Conservation (phyloP, 2,797 vertebrate genomes). For the Heteromormyrus szaboi region DNA sequence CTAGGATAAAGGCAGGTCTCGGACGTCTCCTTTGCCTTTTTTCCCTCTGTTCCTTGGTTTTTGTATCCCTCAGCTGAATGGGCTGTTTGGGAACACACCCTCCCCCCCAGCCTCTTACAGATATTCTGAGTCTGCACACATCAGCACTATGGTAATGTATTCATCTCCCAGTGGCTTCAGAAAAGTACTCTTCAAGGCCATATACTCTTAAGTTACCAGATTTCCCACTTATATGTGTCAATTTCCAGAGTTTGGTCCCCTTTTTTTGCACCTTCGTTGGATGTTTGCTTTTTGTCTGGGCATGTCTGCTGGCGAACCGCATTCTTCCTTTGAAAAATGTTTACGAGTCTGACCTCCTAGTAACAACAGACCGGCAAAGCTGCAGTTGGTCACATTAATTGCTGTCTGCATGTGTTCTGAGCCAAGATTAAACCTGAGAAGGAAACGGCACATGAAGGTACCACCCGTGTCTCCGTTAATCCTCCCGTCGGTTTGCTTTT, state of each 20-base stretch:
- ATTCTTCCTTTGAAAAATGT: constrained; percentile 36
- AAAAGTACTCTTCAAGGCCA: constrained; percentile 21
- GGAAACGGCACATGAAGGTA: not conserved
- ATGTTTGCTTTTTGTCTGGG: constrained; percentile 40
- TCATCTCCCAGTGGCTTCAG: constrained; percentile 24
- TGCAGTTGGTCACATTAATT: constrained; percentile 46
- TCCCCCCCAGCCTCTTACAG: constrained; percentile 40
- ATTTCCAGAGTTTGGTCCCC: not conserved
- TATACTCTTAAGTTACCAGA: constrained; percentile 33
- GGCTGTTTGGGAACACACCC: constrained; percentile 34
- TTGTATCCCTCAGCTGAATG: constrained; percentile 40
- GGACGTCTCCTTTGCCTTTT: constrained; percentile 34
- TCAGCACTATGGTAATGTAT: constrained; percentile 52
- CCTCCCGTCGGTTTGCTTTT: not conserved
- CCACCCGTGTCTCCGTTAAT: not conserved
- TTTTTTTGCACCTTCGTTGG: constrained; percentile 25
- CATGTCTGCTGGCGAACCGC: constrained; percentile 25
- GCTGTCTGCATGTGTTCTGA: constrained; percentile 36
- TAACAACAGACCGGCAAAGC: constrained; percentile 19
- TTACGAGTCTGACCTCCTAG: constrained; percentile 21
- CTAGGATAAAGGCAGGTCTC: constrained; percentile 40
- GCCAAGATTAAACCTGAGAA: constrained; percentile 11
- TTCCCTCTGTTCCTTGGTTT: constrained; percentile 37
- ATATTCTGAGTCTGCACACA: constrained; percentile 46
- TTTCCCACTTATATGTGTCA: constrained; percentile 20